A percentile compares a stretch with the other conserved stretches of the same genome.
These are phyloP conservation scores for Mesorhabditis spiculigera DNA, from an alignment of 2,888 invertebrate genomes.

Conservation along the genomic window DNA sequence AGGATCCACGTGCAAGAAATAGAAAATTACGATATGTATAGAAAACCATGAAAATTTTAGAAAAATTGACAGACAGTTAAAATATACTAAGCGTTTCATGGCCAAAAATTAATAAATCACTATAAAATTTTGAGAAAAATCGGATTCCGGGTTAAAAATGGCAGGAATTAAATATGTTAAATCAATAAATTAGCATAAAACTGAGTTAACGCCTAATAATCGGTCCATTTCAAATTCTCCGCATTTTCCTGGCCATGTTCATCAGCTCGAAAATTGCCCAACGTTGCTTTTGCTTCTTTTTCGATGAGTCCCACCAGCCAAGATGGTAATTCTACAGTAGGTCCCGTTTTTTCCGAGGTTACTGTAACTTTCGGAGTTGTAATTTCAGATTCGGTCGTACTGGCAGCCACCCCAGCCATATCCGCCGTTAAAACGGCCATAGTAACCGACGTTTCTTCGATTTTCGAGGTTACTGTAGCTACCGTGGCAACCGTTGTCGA, in stretches of 20 bases:
- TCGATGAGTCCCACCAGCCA: neutral
- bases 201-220: neutral
- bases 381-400: too few species aligned
- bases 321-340: neutral
- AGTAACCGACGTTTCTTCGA: too few species aligned
- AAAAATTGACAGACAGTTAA: neutral
- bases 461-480: too few species aligned
- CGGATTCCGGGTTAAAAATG: neutral
- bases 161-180: neutral
- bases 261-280: neutral
- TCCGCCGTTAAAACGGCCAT: too few species aligned
- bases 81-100: neutral
- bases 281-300: neutral
- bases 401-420: too few species aligned
- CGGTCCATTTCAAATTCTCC: neutral
- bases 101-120: neutral
- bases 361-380: too few species aligned
- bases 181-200: neutral
- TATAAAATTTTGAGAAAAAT: too few species aligned
- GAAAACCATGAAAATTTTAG: neutral
- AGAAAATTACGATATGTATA: neutral
- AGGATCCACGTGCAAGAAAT: neutral
- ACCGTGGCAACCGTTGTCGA: too few species aligned
- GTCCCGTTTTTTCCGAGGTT: neutral
- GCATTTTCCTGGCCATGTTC: neutral